Conservation (phyloP, 2,888 invertebrate species). For the Acanthosepion lycidas region DNA sequence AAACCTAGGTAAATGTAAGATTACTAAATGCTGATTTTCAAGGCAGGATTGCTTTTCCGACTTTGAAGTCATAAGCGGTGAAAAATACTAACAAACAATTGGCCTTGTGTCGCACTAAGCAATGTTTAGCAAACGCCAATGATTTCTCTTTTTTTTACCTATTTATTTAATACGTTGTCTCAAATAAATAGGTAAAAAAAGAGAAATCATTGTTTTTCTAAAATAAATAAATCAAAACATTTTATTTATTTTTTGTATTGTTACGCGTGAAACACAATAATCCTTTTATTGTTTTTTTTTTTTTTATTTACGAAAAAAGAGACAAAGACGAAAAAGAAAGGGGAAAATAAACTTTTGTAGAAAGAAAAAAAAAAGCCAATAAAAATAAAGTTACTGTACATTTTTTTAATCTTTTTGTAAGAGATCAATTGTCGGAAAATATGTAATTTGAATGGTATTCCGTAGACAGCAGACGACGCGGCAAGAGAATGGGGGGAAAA, state of each 20-base stretch:
- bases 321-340: neutral
- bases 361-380: neutral
- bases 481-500: neutral
- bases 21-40: too few species aligned
- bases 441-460: constrained; percentile 15
- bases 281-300: neutral
- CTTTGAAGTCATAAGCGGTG: too few species aligned
- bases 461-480: neutral
- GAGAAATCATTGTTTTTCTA: neutral
- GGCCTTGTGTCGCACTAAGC: too few species aligned
- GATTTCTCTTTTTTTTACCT: too few species aligned
- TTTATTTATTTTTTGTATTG: neutral
- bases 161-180: too few species aligned
- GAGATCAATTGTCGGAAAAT: constrained; percentile 9
- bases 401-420: neutral
- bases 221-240: neutral
- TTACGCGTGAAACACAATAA: neutral
- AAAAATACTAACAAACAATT: too few species aligned
- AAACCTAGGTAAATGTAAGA: too few species aligned
- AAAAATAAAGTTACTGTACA: neutral
- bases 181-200: too few species aligned
- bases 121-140: too few species aligned
- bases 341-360: neutral
- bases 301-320: neutral
- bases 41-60: too few species aligned